These are phyloP conservation scores for Typhlichthys subterraneus DNA, from an alignment of 2,797 vertebrate species.

Conservation along the genomic window DNA sequence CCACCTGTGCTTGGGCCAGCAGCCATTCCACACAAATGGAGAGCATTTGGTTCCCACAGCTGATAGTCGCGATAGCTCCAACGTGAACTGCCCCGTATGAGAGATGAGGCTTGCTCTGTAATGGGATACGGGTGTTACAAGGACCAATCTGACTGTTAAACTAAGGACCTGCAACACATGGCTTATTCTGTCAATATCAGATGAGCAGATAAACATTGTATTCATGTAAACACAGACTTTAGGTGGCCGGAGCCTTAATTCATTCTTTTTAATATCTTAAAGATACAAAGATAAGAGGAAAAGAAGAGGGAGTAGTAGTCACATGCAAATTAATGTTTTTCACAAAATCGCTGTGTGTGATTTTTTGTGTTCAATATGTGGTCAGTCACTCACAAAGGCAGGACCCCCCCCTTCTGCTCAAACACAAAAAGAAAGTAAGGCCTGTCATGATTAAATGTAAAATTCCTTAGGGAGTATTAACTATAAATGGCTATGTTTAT, in stretches of 20 bases:
- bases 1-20: constrained; percentile 65
- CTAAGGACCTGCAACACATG: constrained; percentile 53
- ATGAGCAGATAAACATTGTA: constrained; percentile 55
- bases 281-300: constrained; percentile 40
- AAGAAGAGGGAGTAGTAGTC: constrained; percentile 38
- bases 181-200: constrained; percentile 44
- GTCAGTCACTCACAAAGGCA: neutral
- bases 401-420: neutral
- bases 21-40: constrained; percentile 66
- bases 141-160: constrained; percentile 59
- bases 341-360: no score
- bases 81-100: constrained; percentile 66
- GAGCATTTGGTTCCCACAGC: constrained; percentile 79
- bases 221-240: constrained; percentile 52
- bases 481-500: constrained; percentile 28
- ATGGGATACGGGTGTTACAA: constrained; percentile 73
- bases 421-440: constrained; percentile 6
- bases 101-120: constrained; percentile 59
- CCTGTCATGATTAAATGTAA: constrained; percentile 14
- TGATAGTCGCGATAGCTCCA: constrained; percentile 72
- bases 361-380: neutral
- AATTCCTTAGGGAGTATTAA: constrained; percentile 18
- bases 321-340: no score
- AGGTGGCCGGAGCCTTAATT: constrained; percentile 31
- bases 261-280: constrained; percentile 31